Conservation (phyloP, 2,113 vertebrate genomes). For the Centrocercus urophasianus region DNA sequence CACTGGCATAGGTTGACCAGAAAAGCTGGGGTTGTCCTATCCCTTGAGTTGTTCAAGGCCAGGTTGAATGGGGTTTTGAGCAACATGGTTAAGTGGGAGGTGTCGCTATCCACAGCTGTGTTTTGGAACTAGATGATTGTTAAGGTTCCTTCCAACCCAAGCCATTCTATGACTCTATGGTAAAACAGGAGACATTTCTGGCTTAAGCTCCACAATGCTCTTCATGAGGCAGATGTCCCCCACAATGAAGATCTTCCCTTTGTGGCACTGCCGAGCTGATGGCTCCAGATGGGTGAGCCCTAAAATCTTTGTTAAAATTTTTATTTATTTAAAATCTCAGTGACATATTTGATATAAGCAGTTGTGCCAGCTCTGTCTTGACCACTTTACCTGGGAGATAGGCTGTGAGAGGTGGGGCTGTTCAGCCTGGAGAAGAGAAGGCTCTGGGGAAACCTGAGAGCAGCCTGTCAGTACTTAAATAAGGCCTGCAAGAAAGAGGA, state of each 20-base stretch:
- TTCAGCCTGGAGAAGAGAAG: no score
- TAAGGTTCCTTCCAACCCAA: background rate
- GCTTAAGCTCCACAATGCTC: rapidly evolving
- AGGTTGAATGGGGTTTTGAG: background rate
- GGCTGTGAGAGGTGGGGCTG: no score
- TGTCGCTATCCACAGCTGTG: background rate
- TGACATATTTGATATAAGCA: background rate
- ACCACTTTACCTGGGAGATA: no score
- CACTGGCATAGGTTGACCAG: background rate
- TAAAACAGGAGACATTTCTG: background rate
- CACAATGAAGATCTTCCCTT: rapidly evolving
- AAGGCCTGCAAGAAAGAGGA: no score
- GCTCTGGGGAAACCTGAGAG: no score
- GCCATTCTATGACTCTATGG: background rate
- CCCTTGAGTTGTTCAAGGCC: background rate
- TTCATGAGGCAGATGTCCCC: rapidly evolving
- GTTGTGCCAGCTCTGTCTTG: background rate
- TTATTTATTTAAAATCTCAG: background rate
- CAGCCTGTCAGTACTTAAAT: no score
- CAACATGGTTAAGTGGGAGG: background rate
- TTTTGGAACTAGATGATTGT: background rate
- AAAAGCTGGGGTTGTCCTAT: background rate
- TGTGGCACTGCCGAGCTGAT: rapidly evolving
- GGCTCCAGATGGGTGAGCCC: rapidly evolving
- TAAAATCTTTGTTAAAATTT: background rate